Base-by-base conservation (phyloP, 2,797 vertebrate species). In the Enteromius paludinosus region DNA sequence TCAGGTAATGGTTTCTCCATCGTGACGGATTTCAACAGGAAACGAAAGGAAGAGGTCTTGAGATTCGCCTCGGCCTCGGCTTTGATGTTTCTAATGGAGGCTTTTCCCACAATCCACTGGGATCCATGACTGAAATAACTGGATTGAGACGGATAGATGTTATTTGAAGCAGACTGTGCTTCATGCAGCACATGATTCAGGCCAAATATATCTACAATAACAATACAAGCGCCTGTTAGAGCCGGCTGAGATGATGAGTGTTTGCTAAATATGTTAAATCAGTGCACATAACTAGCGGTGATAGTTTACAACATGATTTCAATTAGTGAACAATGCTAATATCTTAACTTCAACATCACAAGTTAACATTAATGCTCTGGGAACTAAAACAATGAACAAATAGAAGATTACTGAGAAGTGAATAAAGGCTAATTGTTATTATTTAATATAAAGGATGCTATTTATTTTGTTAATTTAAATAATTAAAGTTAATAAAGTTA, bases 81-180 rank as follows among this genome's bases (percentile, higher is more conserved):
- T 86, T 84, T 85, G 71, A 86, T 83, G 79, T 68, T 68, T 79
- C 25, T 78, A 78, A 78, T 54, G 33, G 62, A 35, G 3, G 62
- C 30, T 10, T 65, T 65, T 65, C 30, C 30, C 30, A 35, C 30
- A 65, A 65, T 65, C 30, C 33, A 56, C 54, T 45, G 23, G 20
- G 56, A 47, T 8, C 20, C 9, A 6, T 47, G 45, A 49, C 30
- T 52, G 76, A 47, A 66, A 66, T 52, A 78, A 78, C 30, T 62
- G 59, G 76, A 65, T 78, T 78, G 11, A 9, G 20, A 17, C 25
- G 1, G 15, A 35, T 18, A 18, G 28, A 35, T 33, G 47, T 77
- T 18, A 30, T 23, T 62, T 10, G n/a, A 62, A 33, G 25, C 61
- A 28, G 5, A 20, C 65, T 5, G 20, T 1, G 4, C 20, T 66